Evolutionary conservation across 1,140 invertebrate genomes (phyloP).

Genomic region (Drosophila lacteicornis): DNA sequence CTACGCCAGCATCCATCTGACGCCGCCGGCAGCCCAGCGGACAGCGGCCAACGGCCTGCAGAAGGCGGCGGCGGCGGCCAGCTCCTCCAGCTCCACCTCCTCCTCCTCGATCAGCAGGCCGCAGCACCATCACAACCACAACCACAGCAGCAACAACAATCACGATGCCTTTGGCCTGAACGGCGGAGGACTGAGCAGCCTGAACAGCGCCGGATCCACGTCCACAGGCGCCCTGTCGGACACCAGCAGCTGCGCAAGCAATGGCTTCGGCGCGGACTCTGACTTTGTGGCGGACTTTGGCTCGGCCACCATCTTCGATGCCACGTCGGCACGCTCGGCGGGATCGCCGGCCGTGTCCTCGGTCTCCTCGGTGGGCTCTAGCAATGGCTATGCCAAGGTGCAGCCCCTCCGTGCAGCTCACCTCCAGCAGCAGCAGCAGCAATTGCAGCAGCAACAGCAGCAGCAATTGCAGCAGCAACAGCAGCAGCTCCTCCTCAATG

Average conservation of each 20-base stretch:
- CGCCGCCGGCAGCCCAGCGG: conserved; percentile 78
- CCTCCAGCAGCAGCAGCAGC: conserved; percentile 64
- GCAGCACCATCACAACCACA: conserved; percentile 64
- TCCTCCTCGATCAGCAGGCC: conserved; percentile 73
- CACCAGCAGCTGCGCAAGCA: conserved; percentile 81
- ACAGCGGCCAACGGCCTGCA: conserved; percentile 74
- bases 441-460: conserved; percentile 43
- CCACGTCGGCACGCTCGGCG: conserved; percentile 71
- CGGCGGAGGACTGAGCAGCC: conserved; percentile 55
- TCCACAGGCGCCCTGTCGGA: conserved; percentile 77
- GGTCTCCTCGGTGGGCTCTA: conserved; percentile 65
- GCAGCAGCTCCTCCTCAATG: conserved; percentile 57
- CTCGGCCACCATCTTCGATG: conserved; percentile 86
- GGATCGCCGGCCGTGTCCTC: conserved; percentile 76
- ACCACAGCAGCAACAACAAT: conserved; percentile 35
- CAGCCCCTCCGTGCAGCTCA: conserved; percentile 76
- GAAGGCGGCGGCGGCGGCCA: conserved; percentile 32
- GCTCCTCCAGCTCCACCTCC: conserved; percentile 25
- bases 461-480: conserved; percentile 44
- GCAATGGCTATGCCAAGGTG: conserved; percentile 82
- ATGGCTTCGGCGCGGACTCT: conserved; percentile 85
- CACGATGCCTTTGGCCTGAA: conserved; percentile 64
- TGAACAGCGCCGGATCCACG: conserved; percentile 84
- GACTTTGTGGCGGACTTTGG: conserved; percentile 89
- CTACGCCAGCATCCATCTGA: conserved; percentile 77